phyloP scores from a whole-genome alignment of 2,797 vertebrate species.

The Platalea minor region DNA sequence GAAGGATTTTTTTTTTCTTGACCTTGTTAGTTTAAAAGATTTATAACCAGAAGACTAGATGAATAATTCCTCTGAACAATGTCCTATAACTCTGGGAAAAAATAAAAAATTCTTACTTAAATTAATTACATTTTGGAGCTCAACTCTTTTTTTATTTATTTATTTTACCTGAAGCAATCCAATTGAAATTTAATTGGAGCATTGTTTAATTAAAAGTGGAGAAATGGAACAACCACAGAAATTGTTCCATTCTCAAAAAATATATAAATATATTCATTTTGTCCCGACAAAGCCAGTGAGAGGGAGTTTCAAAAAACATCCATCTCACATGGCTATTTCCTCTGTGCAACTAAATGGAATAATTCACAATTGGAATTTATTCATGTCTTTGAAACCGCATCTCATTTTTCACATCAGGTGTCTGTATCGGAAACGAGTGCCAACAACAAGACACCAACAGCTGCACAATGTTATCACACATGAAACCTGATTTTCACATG shows the following conservation, averaged over 20 bases:
- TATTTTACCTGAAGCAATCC: background rate
- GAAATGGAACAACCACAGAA: background rate
- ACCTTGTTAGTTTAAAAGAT: slow-evolving; percentile 21
- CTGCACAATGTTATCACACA: background rate
- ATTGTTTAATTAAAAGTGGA: slow-evolving; percentile 12
- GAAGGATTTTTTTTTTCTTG: background rate
- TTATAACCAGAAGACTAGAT: background rate
- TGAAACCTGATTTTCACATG: background rate
- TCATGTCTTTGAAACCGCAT: slow-evolving; percentile 34
- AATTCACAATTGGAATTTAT: slow-evolving; percentile 29
- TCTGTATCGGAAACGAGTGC: background rate
- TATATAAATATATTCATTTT: background rate
- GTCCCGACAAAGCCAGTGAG: background rate
- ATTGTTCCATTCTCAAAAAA: background rate
- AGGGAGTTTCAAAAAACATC: background rate
- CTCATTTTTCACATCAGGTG: slow-evolving; percentile 53
- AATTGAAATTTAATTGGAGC: background rate
- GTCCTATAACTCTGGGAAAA: background rate
- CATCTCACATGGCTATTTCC: background rate
- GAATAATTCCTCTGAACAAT: slow-evolving; percentile 24
- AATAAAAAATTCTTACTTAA: background rate
- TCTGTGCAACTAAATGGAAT: background rate
- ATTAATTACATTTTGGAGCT: slow-evolving; percentile 9
- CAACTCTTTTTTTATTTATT: background rate
- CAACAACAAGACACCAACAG: slow-evolving; percentile 7